A percentile compares a stretch with the other conserved stretches of the same genome.
Conservation (phyloP, 2,113 vertebrate species). For the Cnemophilus loriae region DNA sequence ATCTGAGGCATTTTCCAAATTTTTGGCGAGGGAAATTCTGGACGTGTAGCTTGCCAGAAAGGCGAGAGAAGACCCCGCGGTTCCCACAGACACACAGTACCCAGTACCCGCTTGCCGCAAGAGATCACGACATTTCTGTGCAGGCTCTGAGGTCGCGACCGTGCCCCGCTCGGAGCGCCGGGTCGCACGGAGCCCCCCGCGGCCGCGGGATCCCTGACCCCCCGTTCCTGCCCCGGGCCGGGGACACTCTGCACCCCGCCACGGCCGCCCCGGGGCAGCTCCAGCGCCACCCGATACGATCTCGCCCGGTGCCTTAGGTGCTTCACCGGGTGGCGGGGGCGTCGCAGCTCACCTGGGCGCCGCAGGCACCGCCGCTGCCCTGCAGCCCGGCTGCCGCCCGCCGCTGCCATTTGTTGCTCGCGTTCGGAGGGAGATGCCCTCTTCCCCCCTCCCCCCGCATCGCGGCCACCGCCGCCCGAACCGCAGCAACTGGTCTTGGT, state of each 20-base stretch:
- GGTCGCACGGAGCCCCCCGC: neutral
- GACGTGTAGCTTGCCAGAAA: neutral
- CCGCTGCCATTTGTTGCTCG: constrained; percentile 25
- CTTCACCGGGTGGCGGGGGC: neutral
- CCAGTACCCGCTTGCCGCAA: neutral
- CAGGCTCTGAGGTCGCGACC: neutral
- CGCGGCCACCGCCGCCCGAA: neutral
- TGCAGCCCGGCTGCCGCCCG: neutral
- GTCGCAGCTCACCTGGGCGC: constrained; percentile 25
- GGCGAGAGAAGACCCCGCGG: neutral
- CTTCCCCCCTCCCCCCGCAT: neutral
- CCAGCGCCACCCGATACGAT: neutral
- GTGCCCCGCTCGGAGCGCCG: neutral
- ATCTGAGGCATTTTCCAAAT: neutral
- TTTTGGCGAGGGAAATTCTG: neutral
- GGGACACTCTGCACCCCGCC: neutral
- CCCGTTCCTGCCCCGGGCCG: neutral
- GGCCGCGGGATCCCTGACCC: neutral
- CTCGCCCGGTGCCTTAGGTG: neutral
- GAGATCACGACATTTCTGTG: accelerated
- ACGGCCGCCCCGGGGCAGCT: neutral
- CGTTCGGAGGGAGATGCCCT: neutral
- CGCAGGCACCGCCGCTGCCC: neutral
- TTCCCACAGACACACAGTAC: neutral
- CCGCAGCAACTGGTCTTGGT: neutral